Evolutionary conservation across 2,797 vertebrate genomes (phyloP).

Genomic region (Myotis planiceps): DNA sequence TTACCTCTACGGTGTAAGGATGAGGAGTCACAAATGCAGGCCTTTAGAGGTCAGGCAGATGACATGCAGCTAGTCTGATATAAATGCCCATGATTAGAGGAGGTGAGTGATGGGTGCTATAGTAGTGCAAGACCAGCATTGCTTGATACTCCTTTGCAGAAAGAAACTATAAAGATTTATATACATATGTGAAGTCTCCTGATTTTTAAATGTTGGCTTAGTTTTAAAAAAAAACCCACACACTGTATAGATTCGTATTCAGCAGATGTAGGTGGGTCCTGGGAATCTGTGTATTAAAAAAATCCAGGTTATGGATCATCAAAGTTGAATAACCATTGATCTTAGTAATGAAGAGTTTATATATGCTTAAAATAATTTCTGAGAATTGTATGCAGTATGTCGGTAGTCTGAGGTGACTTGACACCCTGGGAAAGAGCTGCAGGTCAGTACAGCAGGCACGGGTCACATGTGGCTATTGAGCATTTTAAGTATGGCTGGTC

Average conservation of each 20-base stretch:
- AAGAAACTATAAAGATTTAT: background rate
- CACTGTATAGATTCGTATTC: background rate
- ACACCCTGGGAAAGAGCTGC: background rate
- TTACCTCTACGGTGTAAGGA: background rate
- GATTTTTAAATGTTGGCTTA: background rate
- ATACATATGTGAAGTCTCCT: background rate
- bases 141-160: background rate
- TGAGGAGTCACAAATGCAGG: background rate
- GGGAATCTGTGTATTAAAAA: background rate
- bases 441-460: background rate
- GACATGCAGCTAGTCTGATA: background rate
- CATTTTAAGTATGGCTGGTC: background rate
- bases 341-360: background rate
- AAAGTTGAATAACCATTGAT: background rate
- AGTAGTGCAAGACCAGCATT: background rate
- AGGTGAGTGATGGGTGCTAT: background rate
- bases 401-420: background rate
- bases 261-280: background rate
- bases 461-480: background rate
- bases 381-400: background rate
- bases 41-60: background rate
- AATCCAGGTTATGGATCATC: background rate
- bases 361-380: background rate
- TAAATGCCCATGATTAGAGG: background rate
- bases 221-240: background rate